Evolutionary conservation across 2,797 vertebrate species (phyloP).

Genomic region (Phataginus tetradactyla): DNA sequence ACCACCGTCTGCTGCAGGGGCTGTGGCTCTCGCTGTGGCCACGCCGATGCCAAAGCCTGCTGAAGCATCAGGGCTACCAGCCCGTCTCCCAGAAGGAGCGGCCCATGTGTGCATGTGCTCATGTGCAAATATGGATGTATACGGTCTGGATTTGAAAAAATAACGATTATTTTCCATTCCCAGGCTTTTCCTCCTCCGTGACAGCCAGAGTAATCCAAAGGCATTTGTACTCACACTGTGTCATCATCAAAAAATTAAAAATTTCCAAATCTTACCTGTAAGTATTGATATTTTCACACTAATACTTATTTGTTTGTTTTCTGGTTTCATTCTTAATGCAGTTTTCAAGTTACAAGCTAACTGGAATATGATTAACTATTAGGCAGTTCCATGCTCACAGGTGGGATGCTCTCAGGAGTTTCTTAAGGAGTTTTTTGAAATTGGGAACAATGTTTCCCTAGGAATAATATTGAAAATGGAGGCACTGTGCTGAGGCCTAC

Average conservation of each 20-base stretch:
- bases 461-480: not conserved
- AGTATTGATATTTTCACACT: conserved; percentile 80
- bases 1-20: not conserved
- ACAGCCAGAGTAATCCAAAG: conserved; percentile 99
- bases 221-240: conserved; percentile 98
- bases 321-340: not conserved
- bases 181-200: conserved; percentile 97
- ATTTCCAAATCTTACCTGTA: conserved; percentile 99
- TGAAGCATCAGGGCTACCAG: not conserved
- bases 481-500: no score
- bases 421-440: not conserved
- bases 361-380: accelerated
- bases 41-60: not conserved
- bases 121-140: accelerated
- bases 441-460: not conserved
- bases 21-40: not conserved
- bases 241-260: conserved; percentile 99
- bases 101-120: accelerated
- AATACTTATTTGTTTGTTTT: accelerated
- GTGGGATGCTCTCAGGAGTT: not conserved
- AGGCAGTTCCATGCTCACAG: accelerated
- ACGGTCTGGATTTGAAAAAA: not conserved
- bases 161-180: not conserved
- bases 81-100: accelerated
- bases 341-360: not conserved